phyloP scores from a whole-genome alignment of 2,797 vertebrate genomes.

The Betta splendens region DNA sequence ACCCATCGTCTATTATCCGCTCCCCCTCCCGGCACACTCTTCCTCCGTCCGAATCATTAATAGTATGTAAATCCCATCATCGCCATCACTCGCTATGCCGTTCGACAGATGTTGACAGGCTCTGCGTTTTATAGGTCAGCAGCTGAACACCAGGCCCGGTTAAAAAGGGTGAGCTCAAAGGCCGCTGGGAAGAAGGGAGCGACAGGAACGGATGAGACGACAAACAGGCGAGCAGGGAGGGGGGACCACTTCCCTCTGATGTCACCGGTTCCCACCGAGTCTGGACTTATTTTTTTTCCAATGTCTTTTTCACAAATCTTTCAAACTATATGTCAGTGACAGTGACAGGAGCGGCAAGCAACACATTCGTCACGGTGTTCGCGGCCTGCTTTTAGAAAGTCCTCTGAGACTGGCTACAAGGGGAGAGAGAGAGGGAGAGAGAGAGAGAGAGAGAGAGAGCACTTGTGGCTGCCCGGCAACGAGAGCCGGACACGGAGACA shows the following conservation, averaged over 20 bases:
- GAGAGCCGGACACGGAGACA: not conserved
- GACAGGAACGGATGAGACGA: conserved; percentile 55
- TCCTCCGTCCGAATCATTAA: conserved; percentile 66
- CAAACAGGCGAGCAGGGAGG: conserved; percentile 41
- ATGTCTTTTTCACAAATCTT: conserved; percentile 43
- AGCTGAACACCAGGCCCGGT: conserved; percentile 44
- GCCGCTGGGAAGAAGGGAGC: conserved; percentile 51
- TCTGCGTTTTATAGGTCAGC: conserved; percentile 72
- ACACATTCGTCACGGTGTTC: conserved; percentile 62
- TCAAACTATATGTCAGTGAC: conserved; percentile 53
- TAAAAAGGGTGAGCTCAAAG: conserved; percentile 66
- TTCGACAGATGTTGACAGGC: conserved; percentile 72
- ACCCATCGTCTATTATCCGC: conserved; percentile 54
- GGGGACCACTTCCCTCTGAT: conserved; percentile 54
- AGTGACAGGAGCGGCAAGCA: conserved; percentile 50
- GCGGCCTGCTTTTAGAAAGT: conserved; percentile 66
- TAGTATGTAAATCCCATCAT: conserved; percentile 74
- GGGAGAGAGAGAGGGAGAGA: conserved; percentile 5
- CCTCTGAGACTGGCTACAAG: conserved; percentile 56
- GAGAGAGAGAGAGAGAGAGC: not conserved
- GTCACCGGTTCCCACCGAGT: conserved; percentile 43
- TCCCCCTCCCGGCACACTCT: conserved; percentile 6
- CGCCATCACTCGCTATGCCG: conserved; percentile 54
- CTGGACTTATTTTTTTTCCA: conserved; percentile 7
- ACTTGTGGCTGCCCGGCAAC: conserved; percentile 42